phyloP scores from a whole-genome alignment of 1,140 invertebrate species.

The Plectrocnemia conspersa region DNA sequence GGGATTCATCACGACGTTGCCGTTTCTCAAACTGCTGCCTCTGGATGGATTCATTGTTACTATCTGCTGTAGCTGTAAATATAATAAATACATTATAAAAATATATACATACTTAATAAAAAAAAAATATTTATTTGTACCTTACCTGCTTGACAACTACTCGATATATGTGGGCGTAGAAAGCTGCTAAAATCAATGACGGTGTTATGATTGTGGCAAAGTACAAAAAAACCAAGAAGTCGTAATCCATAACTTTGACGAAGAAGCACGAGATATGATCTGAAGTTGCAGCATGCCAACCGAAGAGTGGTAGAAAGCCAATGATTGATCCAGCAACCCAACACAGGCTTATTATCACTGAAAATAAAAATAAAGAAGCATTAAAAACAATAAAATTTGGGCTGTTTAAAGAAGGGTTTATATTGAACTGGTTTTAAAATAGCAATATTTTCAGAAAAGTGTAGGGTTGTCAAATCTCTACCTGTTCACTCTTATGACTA shows the following conservation, averaged over 20 bases:
- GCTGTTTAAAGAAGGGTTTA: not conserved
- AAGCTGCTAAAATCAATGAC: constrained; percentile 72
- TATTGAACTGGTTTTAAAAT: not conserved
- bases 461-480: too few species aligned
- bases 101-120: not conserved
- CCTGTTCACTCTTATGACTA: too few species aligned
- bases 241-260: constrained; percentile 80
- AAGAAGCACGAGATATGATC: constrained; percentile 66
- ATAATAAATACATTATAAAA: constrained; percentile 12
- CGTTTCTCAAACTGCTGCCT: constrained; percentile 34
- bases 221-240: constrained; percentile 83
- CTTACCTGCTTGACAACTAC: constrained; percentile 83
- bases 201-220: constrained; percentile 85
- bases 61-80: constrained; percentile 41
- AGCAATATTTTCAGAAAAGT: not conserved
- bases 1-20: constrained; percentile 20
- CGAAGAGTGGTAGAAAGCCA: constrained; percentile 77
- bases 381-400: not conserved
- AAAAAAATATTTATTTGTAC: constrained; percentile 24
- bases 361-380: constrained; percentile 44
- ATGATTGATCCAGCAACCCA: constrained; percentile 77
- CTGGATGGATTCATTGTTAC: constrained; percentile 54
- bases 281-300: constrained; percentile 68
- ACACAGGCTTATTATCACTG: constrained; percentile 79
- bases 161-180: constrained; percentile 83